A percentile compares a stretch with the other conserved stretches of the same genome.
These are phyloP conservation scores for Chaetogeoica ovagalla DNA, from an alignment of 2,888 invertebrate genomes.

Conservation along the genomic window DNA sequence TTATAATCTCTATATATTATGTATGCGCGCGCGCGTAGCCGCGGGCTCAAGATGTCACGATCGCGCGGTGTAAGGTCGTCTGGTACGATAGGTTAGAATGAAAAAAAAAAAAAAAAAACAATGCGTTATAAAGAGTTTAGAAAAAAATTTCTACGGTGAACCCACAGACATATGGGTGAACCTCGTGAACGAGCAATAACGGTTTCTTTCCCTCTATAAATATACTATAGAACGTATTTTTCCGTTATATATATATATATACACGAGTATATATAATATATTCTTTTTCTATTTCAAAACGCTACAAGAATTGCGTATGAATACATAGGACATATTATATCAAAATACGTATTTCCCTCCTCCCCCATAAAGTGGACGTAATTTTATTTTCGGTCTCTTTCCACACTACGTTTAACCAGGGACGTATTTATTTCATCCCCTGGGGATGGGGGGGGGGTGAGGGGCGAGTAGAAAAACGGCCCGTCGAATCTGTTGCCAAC, in stretches of 20 bases:
- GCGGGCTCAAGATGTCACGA: conserved; percentile 40
- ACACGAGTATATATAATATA: no score
- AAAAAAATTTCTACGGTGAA: neutral
- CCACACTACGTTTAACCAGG: no score
- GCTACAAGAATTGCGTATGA: neutral
- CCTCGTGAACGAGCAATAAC: conserved; percentile 26
- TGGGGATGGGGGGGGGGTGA: no score
- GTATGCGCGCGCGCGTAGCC: neutral
- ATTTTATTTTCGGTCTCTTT: no score
- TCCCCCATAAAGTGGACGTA: no score
- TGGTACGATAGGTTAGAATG: conserved; percentile 7
- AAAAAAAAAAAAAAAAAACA: conserved; percentile 4
- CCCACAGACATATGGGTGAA: no score
- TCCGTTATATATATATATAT: neutral
- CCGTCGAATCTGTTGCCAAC: no score
- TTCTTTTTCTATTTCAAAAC: conserved; percentile 9
- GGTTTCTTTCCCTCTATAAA: conserved; percentile 10
- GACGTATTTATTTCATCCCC: no score
- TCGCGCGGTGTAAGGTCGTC: conserved; percentile 40
- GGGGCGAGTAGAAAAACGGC: no score
- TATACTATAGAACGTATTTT: neutral
- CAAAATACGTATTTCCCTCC: no score
- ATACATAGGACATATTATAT: neutral
- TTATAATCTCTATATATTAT: conserved; percentile 33
- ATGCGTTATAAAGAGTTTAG: conserved; percentile 13